phyloP scores from a whole-genome alignment of 2,888 invertebrate genomes.

The Plebejus anna region DNA sequence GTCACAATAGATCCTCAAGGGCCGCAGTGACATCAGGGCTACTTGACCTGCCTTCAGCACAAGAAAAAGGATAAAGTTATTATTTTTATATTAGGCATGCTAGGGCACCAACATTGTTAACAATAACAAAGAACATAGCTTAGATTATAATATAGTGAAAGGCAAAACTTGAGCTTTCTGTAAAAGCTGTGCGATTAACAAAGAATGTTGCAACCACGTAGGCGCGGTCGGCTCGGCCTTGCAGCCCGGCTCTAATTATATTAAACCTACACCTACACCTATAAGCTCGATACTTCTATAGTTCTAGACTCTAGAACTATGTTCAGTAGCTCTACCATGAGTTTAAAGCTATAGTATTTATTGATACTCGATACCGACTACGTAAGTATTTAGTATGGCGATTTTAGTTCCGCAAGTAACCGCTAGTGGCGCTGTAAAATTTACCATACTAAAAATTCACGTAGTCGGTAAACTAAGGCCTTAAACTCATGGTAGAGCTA shows the following conservation, averaged over 20 bases:
- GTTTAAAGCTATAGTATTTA: too few relatives aligned
- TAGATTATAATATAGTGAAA: slow-evolving; percentile 24
- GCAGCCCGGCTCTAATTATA: slow-evolving; percentile 25
- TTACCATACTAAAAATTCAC: too few relatives aligned
- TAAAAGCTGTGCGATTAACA: slow-evolving; percentile 28
- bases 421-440: too few relatives aligned
- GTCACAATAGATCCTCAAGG: too few relatives aligned
- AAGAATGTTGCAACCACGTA: slow-evolving; percentile 29
- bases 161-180: slow-evolving; percentile 28
- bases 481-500: too few relatives aligned
- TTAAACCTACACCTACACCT: slow-evolving; percentile 23
- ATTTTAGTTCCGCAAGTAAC: too few relatives aligned
- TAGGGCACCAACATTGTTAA: not conserved
- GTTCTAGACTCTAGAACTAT: not conserved
- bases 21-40: too few relatives aligned
- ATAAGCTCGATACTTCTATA: not conserved
- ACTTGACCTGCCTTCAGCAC: too few relatives aligned
- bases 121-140: not conserved
- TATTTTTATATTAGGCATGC: not conserved
- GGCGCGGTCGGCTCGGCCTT: slow-evolving; percentile 30
- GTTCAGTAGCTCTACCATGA: not conserved
- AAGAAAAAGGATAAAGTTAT: not conserved
- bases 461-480: too few relatives aligned
- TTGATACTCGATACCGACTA: too few relatives aligned
- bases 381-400: too few relatives aligned